These are phyloP conservation scores for Mycetomoellerius zeteki DNA, from an alignment of 1,140 invertebrate species.

Conservation along the genomic window DNA sequence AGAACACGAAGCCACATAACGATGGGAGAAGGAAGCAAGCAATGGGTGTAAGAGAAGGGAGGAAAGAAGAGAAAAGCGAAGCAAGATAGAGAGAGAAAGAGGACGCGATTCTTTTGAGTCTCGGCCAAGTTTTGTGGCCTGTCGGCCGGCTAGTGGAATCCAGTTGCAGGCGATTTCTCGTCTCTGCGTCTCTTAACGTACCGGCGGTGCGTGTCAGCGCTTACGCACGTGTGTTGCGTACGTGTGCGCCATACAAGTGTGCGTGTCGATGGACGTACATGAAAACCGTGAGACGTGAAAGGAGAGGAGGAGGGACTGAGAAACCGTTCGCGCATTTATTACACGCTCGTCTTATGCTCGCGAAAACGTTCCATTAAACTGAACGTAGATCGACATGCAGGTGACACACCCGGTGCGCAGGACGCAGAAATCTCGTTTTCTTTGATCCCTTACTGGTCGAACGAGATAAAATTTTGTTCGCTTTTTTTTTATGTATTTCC, in stretches of 20 bases:
- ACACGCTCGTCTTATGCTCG: constrained; percentile 66
- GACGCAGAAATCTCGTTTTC: not conserved
- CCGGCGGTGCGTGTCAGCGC: constrained; percentile 54
- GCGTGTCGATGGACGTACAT: constrained; percentile 37
- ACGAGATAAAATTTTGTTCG: not conserved
- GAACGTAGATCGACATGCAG: constrained; percentile 22
- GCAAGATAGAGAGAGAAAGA: constrained; percentile 6
- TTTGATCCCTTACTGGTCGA: not conserved
- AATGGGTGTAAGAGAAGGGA: not conserved
- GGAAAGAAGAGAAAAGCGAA: not conserved
- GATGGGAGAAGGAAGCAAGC: not conserved
- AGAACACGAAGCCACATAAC: constrained; percentile 45
- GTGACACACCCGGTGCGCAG: constrained; percentile 12
- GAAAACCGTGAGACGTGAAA: constrained; percentile 19
- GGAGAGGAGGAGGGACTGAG: constrained; percentile 48
- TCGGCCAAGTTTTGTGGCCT: constrained; percentile 76
- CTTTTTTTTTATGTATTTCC: not conserved
- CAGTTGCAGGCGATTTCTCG: constrained; percentile 77
- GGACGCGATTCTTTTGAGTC: constrained; percentile 73
- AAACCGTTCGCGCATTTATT: constrained; percentile 72
- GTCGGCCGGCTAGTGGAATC: constrained; percentile 75
- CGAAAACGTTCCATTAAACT: constrained; percentile 75
- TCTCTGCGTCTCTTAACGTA: constrained; percentile 74
- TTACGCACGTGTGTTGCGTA: not conserved
- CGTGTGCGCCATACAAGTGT: not conserved